Evolutionary conservation across 2,888 invertebrate genomes (phyloP).

Genomic region (Capitulum mitella): DNA sequence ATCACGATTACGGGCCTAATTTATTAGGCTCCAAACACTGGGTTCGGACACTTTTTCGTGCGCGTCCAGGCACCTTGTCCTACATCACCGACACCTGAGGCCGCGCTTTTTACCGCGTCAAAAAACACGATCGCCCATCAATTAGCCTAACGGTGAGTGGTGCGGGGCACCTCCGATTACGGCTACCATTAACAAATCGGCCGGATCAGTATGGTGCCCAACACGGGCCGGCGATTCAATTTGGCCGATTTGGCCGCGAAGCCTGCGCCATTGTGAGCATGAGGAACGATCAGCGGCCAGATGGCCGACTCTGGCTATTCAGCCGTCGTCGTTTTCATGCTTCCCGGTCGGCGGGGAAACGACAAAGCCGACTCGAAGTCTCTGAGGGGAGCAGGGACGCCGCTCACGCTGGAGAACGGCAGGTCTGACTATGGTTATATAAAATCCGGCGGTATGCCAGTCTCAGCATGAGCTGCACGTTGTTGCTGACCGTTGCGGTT

Average conservation of each 20-base stretch:
- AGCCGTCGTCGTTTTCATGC: background rate
- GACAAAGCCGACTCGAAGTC: background rate
- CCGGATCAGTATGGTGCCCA: background rate
- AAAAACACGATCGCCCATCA: slow-evolving; percentile 6
- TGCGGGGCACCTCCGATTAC: background rate
- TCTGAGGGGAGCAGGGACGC: too few species aligned
- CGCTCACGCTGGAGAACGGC: too few species aligned
- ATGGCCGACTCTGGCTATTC: background rate
- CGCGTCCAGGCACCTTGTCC: background rate
- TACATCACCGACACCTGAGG: background rate
- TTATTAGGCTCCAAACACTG: background rate
- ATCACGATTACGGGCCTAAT: background rate
- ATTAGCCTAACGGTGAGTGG: background rate
- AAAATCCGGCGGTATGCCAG: too few species aligned
- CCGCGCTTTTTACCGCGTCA: background rate
- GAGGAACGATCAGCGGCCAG: background rate
- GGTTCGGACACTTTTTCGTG: background rate
- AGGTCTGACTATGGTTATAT: too few species aligned
- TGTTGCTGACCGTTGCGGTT: too few species aligned
- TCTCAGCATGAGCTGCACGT: too few species aligned
- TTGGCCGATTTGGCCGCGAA: background rate
- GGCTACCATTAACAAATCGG: background rate
- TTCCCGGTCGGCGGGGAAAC: background rate
- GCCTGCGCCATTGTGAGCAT: background rate
- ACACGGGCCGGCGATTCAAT: background rate